Percentiles rank a stretch among this genome's conserved stretches.
These are phyloP conservation scores for Sthenelais limicola DNA, from an alignment of 2,888 invertebrate species.

Conservation along the genomic window DNA sequence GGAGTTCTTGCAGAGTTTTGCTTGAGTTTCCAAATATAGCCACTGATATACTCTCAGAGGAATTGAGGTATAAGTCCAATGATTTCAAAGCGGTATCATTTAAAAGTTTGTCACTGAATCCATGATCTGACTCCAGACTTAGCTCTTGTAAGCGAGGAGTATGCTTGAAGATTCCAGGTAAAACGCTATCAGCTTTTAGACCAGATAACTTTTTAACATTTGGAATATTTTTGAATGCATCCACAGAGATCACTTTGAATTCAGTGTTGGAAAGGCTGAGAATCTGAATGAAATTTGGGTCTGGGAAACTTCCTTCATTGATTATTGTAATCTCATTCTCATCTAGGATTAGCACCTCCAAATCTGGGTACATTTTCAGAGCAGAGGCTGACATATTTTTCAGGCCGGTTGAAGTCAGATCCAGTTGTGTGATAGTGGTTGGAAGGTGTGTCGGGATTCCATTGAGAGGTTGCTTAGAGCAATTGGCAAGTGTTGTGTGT, in stretches of 20 bases:
- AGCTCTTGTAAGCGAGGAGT: constrained; percentile 1
- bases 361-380: background rate
- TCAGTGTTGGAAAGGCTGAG: constrained; percentile 6
- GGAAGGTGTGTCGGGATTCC: constrained; percentile 3
- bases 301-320: background rate
- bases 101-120: background rate
- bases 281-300: background rate
- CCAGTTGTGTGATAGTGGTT: background rate
- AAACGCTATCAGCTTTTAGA: background rate
- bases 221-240: constrained; percentile 3
- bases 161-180: background rate
- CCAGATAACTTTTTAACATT: background rate
- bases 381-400: background rate
- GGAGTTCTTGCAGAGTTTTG: constrained; percentile 5
- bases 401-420: background rate
- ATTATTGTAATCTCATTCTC: background rate
- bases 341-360: constrained; percentile 1
- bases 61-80: background rate
- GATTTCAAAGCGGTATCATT: background rate
- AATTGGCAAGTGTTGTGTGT: too few species aligned
- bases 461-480: background rate
- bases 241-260: background rate
- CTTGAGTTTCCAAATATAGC: constrained; percentile 14
- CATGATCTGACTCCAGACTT: background rate
- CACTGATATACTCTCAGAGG: background rate